Base-by-base conservation (phyloP, 2,888 invertebrate species). In the Strigamia maritima region DNA sequence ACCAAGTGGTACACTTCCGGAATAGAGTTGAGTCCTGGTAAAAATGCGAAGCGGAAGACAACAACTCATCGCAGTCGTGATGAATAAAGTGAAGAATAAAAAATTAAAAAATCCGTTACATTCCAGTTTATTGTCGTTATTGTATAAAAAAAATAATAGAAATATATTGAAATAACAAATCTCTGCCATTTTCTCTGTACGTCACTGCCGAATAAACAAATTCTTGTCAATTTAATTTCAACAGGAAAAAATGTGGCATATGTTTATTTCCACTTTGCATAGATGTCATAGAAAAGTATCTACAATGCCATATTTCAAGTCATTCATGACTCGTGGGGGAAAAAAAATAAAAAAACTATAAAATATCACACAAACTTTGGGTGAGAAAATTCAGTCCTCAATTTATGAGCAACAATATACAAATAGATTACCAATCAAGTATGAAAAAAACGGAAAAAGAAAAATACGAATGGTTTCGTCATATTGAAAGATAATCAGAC, bases 361-460 rank as follows among this genome's bases (percentile, higher is more conserved):
- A 44, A n/a, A 44, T 60, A 24, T 60, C 60, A 60, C 60, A 19
- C 60, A 24, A 60, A 60, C 44, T 44, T 49, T 24, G 24, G 24
- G 19, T 60, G 60, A 60, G 60, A 60, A n/a, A n/a, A 60, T 8
- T 60, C 60, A 60, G 60, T 60, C 24, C 60, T 60, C 60, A 60
- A 60, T 60, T 44, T 60, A 60, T 60, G 60, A 60, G 60, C 60
- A 60, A 60, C 60, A 24, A 22, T 60, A 60, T 60, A 60, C 60
- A 60, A 60, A 60, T 22, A 60, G 24, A 19, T 19, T 60, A 60
- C 22, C 60, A 24, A 60, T 22, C 60, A 24, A 60, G n/a, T 16
- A 44, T 14, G 10, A 14, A 40, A 31, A 31, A 31, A 4, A 7
- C 7, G 4, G 12, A 44, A 14, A 14, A n/a, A n/a, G 12, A n/a